A percentile compares a stretch with the other conserved stretches of the same genome.
Evolutionary conservation across 2,888 invertebrate genomes (phyloP).

Genomic region (Ypsolopha sequella): DNA sequence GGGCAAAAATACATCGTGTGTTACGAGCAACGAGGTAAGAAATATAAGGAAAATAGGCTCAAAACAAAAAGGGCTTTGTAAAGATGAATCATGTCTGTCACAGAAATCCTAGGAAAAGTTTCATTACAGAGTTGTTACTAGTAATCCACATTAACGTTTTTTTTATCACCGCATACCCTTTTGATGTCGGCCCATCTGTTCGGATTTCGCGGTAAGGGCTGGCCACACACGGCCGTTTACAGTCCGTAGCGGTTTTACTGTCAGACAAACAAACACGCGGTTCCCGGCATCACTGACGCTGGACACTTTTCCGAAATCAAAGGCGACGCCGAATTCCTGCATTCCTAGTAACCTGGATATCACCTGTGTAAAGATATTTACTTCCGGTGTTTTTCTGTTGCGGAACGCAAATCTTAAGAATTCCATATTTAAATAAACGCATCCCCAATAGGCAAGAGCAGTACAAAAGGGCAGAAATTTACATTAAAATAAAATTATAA

Average conservation of each 20-base stretch:
- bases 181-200: conserved; percentile 67
- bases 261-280: conserved; percentile 63
- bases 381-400: too few relatives aligned
- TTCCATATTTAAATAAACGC: not conserved
- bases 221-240: conserved; percentile 69
- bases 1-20: not conserved
- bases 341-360: conserved; percentile 37
- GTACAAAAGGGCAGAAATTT: conserved; percentile 53
- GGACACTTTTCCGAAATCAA: conserved; percentile 42
- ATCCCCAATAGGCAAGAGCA: conserved; percentile 6
- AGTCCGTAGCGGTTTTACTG: conserved; percentile 62
- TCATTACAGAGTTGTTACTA: conserved; percentile 57
- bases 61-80: not conserved
- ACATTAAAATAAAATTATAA: conserved; percentile 57
- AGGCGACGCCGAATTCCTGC: conserved; percentile 48
- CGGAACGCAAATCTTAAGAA: too few relatives aligned
- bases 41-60: not conserved
- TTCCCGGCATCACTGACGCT: conserved; percentile 56
- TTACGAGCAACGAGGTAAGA: not conserved
- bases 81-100: not conserved
- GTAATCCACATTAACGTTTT: conserved; percentile 53
- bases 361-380: too few relatives aligned
- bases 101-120: conserved; percentile 6
- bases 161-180: conserved; percentile 56
- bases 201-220: conserved; percentile 66